Conservation (phyloP, 2,888 invertebrate species). For the Ceraclea dissimilis region DNA sequence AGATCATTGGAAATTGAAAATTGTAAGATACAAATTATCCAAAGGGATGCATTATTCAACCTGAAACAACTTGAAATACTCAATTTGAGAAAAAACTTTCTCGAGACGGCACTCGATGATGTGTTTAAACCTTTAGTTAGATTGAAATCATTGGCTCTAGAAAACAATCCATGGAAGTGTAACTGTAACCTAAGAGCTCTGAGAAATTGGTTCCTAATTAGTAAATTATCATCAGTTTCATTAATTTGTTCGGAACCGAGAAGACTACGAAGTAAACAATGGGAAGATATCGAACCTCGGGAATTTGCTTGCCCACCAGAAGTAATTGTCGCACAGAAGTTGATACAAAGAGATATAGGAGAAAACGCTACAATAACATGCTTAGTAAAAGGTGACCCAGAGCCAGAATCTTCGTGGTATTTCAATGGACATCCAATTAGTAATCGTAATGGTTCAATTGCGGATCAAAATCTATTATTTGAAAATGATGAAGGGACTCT, state of each 20-base stretch:
- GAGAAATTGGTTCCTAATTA: conserved; percentile 73
- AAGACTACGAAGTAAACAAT: conserved; percentile 59
- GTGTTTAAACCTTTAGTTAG: conserved; percentile 59
- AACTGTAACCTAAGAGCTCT: conserved; percentile 80
- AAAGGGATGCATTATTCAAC: conserved; percentile 69
- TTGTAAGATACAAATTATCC: conserved; percentile 68
- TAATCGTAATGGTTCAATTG: conserved; percentile 29
- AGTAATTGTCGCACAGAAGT: conserved; percentile 55
- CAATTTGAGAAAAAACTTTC: conserved; percentile 64
- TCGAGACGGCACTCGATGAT: conserved; percentile 60
- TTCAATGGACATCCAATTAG: conserved; percentile 54
- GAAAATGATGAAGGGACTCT: conserved; percentile 34
- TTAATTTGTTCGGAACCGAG: conserved; percentile 69
- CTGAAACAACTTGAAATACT: conserved; percentile 55
- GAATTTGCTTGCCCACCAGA: conserved; percentile 80
- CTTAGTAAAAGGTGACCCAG: conserved; percentile 73
- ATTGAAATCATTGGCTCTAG: conserved; percentile 71
- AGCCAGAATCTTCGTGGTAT: conserved; percentile 76
- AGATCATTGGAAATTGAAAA: conserved; percentile 72
- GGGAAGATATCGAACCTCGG: conserved; percentile 67
- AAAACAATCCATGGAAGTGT: conserved; percentile 86
- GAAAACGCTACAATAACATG: conserved; percentile 77
- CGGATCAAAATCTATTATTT: conserved; percentile 25
- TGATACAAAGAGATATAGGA: conserved; percentile 68
- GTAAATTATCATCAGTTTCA: conserved; percentile 68